These are phyloP conservation scores for Bombylius major DNA, from an alignment of 2,888 invertebrate genomes.

Conservation along the genomic window DNA sequence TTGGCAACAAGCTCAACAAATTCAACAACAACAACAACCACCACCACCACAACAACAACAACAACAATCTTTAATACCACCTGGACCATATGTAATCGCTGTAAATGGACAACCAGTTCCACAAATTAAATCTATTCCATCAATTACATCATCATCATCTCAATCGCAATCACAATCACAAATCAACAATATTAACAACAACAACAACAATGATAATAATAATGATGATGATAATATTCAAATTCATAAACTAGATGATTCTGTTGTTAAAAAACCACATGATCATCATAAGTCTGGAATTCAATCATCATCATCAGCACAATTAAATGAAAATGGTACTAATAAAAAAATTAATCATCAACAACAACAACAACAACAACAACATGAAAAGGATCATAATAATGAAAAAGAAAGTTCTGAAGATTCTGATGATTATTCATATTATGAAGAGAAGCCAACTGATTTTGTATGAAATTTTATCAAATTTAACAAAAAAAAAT, in stretches of 20 bases:
- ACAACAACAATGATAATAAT: conserved; percentile 1
- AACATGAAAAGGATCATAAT: background rate
- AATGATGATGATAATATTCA: too few species aligned
- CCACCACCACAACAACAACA: background rate
- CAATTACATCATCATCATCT: background rate
- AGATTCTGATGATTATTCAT: conserved; percentile 19
- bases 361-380: too few species aligned
- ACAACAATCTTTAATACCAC: conserved; percentile 1
- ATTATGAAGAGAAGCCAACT: conserved; percentile 26
- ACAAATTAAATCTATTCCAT: conserved; percentile 5
- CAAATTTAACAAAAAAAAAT: too few species aligned
- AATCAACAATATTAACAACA: background rate
- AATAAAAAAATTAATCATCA: too few species aligned
- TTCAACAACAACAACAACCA: background rate
- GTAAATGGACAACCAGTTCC: conserved; percentile 9
- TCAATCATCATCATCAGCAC: too few species aligned
- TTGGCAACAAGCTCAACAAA: conserved; percentile 17
- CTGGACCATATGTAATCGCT: conserved; percentile 1
- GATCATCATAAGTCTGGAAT: too few species aligned
- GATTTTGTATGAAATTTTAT: conserved; percentile 18
- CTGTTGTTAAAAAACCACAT: too few species aligned
- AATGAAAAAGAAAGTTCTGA: conserved; percentile 7
- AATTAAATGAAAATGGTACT: too few species aligned
- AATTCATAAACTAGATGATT: too few species aligned
- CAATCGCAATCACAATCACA: too few species aligned